Conservation (phyloP, 2,113 vertebrate species). For the Anseranas semipalmata region DNA sequence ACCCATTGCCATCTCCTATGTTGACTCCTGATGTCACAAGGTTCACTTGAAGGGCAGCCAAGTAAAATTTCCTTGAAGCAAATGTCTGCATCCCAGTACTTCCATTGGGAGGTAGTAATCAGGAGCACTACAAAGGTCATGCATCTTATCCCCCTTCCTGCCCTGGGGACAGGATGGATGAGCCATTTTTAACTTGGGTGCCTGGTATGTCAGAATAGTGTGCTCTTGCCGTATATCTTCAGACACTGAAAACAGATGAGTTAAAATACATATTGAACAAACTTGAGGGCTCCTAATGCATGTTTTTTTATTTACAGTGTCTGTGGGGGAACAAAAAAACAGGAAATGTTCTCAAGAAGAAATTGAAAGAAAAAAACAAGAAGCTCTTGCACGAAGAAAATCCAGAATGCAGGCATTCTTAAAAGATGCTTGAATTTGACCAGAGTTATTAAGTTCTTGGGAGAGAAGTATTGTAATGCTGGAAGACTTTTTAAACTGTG, state of each 20-base stretch:
- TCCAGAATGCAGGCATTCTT: slow-evolving; percentile 74
- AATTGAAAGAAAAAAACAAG: slow-evolving; percentile 93
- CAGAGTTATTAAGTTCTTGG: background rate
- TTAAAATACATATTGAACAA: slow-evolving; percentile 5
- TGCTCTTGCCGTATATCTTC: slow-evolving; percentile 14
- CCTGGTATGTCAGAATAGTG: background rate
- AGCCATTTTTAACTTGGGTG: slow-evolving; percentile 35
- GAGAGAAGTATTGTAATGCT: background rate
- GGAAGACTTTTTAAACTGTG: background rate
- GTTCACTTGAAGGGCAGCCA: slow-evolving; percentile 60
- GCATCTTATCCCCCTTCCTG: slow-evolving; percentile 8
- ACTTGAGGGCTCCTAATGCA: background rate
- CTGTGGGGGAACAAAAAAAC: slow-evolving; percentile 75
- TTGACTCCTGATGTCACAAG: slow-evolving; percentile 38
- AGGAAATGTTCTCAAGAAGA: slow-evolving; percentile 87
- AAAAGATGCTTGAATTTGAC: slow-evolving; percentile 54
- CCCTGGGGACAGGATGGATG: slow-evolving; percentile 36
- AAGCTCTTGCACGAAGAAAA: slow-evolving; percentile 87
- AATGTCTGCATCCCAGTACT: slow-evolving; percentile 1
- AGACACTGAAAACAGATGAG: background rate
- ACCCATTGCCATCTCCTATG: background rate
- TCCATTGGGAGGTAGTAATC: background rate
- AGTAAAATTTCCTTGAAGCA: slow-evolving; percentile 54
- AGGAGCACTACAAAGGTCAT: slow-evolving; percentile 37
- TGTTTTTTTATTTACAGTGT: slow-evolving; percentile 74